A percentile compares a stretch with the other conserved stretches of the same genome.
Conservation (phyloP, 2,888 invertebrate genomes). For the Dioctria linearis region DNA sequence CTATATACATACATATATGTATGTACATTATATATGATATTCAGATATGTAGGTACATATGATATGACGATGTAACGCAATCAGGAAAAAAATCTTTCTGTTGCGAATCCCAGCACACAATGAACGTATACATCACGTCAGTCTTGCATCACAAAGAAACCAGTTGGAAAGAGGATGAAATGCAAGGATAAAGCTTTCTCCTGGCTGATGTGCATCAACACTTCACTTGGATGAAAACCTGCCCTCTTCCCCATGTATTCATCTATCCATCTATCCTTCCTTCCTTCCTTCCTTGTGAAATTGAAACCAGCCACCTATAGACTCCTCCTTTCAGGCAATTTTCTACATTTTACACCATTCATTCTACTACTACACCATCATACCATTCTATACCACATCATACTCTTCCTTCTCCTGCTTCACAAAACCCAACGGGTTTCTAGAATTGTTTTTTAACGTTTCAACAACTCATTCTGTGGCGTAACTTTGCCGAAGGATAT, state of each 20-base stretch:
- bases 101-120: background rate
- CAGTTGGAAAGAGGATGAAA: slow-evolving; percentile 7
- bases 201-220: slow-evolving; percentile 44
- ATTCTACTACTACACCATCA: background rate
- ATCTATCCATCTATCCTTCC: slow-evolving; percentile 15
- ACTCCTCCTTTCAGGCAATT: slow-evolving; percentile 44
- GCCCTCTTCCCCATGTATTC: background rate
- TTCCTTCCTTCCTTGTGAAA: slow-evolving; percentile 28
- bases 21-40: too few relatives aligned
- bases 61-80: slow-evolving; percentile 26
- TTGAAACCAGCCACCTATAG: slow-evolving; percentile 45
- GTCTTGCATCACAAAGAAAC: slow-evolving; percentile 19
- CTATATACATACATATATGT: too few relatives aligned
- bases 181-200: slow-evolving; percentile 32
- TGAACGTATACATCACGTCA: slow-evolving; percentile 37
- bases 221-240: slow-evolving; percentile 25
- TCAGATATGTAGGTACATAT: background rate
- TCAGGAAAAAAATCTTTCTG: slow-evolving; percentile 19
- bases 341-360: slow-evolving; percentile 41
- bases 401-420: background rate
- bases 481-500: slow-evolving; percentile 41
- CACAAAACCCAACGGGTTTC: background rate
- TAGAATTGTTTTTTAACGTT: slow-evolving; percentile 28
- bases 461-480: slow-evolving; percentile 43
- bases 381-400: background rate